Evolutionary conservation across 2,113 vertebrate species (phyloP), one percentile per base, ranked within the genome.

Genomic region (Chascanopsetta lugubris): DNA sequence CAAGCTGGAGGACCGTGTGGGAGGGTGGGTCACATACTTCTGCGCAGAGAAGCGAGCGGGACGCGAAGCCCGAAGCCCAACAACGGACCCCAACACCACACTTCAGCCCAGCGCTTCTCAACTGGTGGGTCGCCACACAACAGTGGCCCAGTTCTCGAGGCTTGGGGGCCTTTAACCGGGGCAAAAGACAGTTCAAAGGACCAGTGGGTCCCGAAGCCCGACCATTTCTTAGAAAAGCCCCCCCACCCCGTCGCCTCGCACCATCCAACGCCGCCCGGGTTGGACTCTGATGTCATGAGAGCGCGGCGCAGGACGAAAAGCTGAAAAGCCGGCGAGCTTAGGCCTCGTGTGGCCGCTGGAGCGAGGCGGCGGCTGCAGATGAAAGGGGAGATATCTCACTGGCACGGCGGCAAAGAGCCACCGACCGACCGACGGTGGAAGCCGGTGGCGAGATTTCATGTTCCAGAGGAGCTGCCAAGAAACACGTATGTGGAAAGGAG

Each of bases 391-490:
- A 79, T 79, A 76, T 75, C 67, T 74, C 38, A 17, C 84, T 85
- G 88, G 86, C 85, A 79, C 49, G 0, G 47, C 21, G 70, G 87
- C 86, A 88, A 83, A 84, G 70, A 69, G 65, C 49, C 29, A 30
- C 72, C 8, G 26, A 69, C 53, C 46, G 18, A 68, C 45, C 68
- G n/a, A n/a, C n/a, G n/a, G n/a, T 5, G 59, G 61, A 57, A 58
- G 76, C 67, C 69, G 26, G 73, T 46, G 82, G 49, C 82, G 82
- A 77, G 84, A 86, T 80, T 85, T 82, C 83, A 84, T 82, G 84
- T 91, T 91, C 81, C 84, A 85, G 65, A 57, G 58, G n/a, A 46
- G 80, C 78, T 75, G 79, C 87, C 84, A 86, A 84, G 55, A 69
- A 71, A 36, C 20, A 77, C 83, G 77, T 55, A 67, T 67, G 63